These are phyloP conservation scores for Podarcis cretensis DNA, from an alignment of 2,113 vertebrate species.

Conservation along the genomic window DNA sequence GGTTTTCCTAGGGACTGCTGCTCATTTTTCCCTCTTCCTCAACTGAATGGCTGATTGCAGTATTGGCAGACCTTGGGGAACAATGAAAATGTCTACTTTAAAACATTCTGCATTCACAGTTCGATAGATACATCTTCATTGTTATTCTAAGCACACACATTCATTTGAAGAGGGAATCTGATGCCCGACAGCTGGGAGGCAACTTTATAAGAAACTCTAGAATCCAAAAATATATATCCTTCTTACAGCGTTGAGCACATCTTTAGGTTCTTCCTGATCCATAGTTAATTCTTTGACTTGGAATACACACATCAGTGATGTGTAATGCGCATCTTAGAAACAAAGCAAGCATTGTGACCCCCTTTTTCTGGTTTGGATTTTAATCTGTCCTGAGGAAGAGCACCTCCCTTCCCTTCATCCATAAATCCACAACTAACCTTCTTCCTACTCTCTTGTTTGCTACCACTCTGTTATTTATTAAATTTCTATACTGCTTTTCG, in stretches of 20 bases:
- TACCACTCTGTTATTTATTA: too few species aligned
- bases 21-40: conserved; percentile 28
- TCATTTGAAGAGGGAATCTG: background rate
- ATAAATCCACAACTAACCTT: too few species aligned
- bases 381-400: background rate
- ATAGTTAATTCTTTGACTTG: background rate
- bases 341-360: background rate
- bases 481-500: too few species aligned
- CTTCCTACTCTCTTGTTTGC: background rate
- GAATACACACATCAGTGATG: background rate
- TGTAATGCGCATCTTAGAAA: background rate
- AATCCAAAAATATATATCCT: background rate
- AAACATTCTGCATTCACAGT: conserved; percentile 18
- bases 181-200: background rate
- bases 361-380: background rate
- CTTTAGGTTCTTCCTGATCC: background rate
- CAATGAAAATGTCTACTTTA: conserved; percentile 30
- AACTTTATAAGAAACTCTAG: background rate
- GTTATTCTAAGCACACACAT: background rate
- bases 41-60: conserved; percentile 21
- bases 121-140: conserved; percentile 24
- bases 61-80: conserved; percentile 19
- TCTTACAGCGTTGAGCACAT: background rate
- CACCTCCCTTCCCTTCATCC: background rate
- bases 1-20: conserved; percentile 26